These are phyloP conservation scores for Zalophus californianus DNA, from an alignment of 2,797 vertebrate genomes.

Conservation along the genomic window DNA sequence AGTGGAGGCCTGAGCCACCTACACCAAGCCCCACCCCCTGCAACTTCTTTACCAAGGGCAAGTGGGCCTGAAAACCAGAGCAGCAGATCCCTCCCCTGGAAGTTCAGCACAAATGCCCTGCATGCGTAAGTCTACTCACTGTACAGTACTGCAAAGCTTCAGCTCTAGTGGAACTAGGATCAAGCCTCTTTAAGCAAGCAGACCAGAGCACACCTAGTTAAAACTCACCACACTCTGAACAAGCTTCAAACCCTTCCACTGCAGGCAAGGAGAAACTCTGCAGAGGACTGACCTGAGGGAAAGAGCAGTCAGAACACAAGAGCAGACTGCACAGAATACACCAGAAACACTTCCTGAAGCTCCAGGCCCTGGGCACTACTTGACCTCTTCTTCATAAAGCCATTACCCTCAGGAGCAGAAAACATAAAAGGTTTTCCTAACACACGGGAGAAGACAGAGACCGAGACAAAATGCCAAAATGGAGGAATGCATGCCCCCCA, in stretches of 20 bases:
- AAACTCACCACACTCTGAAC: not conserved
- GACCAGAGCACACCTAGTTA: not conserved
- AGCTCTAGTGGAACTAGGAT: not conserved
- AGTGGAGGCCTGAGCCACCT: not conserved
- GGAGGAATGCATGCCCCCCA: no score
- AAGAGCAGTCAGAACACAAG: not conserved
- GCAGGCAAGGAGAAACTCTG: not conserved
- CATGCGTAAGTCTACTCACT: not conserved
- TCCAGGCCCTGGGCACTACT: no score
- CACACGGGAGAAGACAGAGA: no score
- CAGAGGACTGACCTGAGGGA: not conserved
- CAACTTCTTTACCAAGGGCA: not conserved
- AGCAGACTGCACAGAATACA: not conserved
- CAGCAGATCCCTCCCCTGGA: not conserved
- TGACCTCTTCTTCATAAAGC: no score
- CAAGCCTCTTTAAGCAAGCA: not conserved
- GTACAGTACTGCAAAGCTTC: not conserved
- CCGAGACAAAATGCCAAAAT: no score
- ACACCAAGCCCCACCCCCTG: not conserved
- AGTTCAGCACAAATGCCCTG: not conserved
- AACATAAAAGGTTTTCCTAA: no score
- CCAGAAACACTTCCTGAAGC: not conserved
- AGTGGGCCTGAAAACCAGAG: not conserved
- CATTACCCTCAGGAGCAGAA: no score
- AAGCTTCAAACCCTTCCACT: not conserved